Evolutionary conservation across 2,797 vertebrate species (phyloP).

Genomic region (Sylvia borin): DNA sequence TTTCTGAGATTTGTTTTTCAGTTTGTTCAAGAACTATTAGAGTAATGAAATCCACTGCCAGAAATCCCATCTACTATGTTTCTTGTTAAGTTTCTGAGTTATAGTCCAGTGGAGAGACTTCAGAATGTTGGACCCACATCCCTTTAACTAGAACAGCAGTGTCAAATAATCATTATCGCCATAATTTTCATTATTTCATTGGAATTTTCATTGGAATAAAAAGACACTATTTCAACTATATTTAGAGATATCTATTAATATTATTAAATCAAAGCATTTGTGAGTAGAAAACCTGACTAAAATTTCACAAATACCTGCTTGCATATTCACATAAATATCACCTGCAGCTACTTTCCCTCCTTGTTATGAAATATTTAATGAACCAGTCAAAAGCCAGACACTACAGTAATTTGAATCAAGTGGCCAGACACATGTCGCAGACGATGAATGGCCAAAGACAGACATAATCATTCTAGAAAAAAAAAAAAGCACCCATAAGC

Average conservation of each 20-base stretch:
- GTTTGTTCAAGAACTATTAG: neutral
- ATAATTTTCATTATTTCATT: neutral
- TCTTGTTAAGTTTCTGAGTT: neutral
- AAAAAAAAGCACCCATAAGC: neutral
- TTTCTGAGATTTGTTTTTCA: neutral
- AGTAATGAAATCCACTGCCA: neutral
- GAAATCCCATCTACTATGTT: neutral
- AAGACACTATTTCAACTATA: neutral
- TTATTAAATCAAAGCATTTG: neutral
- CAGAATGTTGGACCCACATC: neutral
- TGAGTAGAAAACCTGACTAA: neutral
- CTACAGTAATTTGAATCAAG: constrained; percentile 2
- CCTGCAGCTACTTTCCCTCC: neutral
- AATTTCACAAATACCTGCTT: neutral
- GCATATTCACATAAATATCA: neutral
- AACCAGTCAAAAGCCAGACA: constrained; percentile 12
- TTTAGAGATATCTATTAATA: neutral
- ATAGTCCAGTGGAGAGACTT: neutral
- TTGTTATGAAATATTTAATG: constrained; percentile 18
- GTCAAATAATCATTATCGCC: neutral
- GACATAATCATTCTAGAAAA: neutral
- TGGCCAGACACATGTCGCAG: neutral
- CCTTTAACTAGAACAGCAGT: neutral
- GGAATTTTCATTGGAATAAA: neutral
- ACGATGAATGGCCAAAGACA: neutral